Evolutionary conservation across 2,113 vertebrate species (phyloP).

Genomic region (Sclerurus mexicanus): DNA sequence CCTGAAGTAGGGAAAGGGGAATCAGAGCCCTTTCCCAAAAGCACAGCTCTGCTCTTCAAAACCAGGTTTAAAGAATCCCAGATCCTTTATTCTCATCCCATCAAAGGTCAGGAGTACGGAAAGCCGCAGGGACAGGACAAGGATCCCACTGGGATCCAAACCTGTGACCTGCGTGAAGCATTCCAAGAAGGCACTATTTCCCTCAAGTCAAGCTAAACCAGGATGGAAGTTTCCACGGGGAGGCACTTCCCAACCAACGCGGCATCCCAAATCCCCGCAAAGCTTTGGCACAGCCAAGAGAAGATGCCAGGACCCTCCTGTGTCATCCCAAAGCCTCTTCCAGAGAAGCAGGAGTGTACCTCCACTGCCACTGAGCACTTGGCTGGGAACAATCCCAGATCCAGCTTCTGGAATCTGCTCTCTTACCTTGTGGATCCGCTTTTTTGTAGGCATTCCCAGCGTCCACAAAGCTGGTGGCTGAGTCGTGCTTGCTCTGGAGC

Average conservation of each 20-base stretch:
- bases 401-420: rapidly evolving
- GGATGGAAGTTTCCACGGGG: neutral
- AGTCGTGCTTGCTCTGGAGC: conserved; percentile 96
- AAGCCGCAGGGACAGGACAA: rapidly evolving
- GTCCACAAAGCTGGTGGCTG: conserved; percentile 94
- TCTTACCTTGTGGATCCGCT: conserved; percentile 90
- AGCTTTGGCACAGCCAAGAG: neutral
- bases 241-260: neutral
- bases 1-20: neutral
- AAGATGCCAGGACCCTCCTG: neutral
- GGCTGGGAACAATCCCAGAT: neutral
- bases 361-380: neutral
- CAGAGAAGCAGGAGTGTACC: neutral
- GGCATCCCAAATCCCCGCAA: neutral
- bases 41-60: neutral
- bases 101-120: neutral
- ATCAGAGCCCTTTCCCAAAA: neutral
- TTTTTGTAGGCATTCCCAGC: conserved; percentile 97
- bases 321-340: neutral
- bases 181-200: neutral
- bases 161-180: neutral
- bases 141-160: neutral
- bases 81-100: neutral
- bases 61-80: neutral
- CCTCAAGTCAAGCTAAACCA: neutral